Percentiles rank a stretch among this genome's conserved stretches.
phyloP scores from a whole-genome alignment of 2,113 vertebrate genomes.

The Mustela lutreola region DNA sequence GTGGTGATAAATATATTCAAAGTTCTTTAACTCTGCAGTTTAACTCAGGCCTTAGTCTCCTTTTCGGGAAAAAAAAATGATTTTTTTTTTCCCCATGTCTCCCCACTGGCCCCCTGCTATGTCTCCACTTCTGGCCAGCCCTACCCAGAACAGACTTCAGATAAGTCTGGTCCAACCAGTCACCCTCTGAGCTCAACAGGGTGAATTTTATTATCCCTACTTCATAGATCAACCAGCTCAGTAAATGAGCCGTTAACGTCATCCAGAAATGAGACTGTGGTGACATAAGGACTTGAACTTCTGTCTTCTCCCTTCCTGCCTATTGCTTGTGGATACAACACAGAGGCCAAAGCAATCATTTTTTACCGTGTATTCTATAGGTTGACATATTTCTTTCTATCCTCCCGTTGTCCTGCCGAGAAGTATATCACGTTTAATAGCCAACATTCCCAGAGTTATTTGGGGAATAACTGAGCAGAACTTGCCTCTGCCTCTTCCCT shows the following conservation, averaged over 20 bases:
- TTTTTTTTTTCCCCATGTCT: neutral
- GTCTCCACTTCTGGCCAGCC: neutral
- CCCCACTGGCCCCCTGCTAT: too few relatives aligned
- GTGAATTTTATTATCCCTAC: neutral
- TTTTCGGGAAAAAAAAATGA: neutral
- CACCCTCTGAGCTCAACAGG: neutral
- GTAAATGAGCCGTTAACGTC: neutral
- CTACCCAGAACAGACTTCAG: neutral
- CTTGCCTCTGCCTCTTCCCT: neutral
- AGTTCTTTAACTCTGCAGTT: constrained; percentile 13
- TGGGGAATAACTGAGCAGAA: neutral
- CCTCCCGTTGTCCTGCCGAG: neutral
- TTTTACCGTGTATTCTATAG: neutral
- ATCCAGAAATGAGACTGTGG: neutral
- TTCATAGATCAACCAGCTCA: neutral
- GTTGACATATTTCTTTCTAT: neutral
- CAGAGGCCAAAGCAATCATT: neutral
- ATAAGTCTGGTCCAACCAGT: neutral
- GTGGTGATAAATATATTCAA: neutral
- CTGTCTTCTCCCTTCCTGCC: neutral
- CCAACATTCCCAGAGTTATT: neutral
- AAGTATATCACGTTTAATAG: neutral
- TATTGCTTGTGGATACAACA: neutral
- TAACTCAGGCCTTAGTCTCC: constrained; percentile 6
- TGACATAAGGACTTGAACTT: neutral